These are phyloP conservation scores for Thalassaphorura encarpata DNA, from an alignment of 1,140 invertebrate genomes.

Conservation along the genomic window DNA sequence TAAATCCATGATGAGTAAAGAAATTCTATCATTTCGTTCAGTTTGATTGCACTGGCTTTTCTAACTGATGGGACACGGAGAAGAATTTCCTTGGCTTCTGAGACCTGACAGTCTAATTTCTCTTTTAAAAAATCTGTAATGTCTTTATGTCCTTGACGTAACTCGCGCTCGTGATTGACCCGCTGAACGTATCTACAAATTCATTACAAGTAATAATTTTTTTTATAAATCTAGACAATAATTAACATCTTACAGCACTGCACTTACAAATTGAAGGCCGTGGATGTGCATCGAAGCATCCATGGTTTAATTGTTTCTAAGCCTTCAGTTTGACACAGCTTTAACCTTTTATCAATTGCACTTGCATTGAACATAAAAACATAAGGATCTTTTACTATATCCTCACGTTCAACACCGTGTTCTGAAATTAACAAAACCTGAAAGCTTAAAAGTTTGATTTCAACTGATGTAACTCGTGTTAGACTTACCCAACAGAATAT, in stretches of 20 bases:
- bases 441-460: background rate
- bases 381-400: conserved; percentile 44
- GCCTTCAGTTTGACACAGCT: conserved; percentile 38
- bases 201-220: too few relatives aligned
- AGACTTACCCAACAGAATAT: background rate
- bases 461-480: background rate
- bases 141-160: background rate
- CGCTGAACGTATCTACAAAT: background rate
- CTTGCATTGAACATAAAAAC: conserved; percentile 40
- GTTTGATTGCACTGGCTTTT: conserved; percentile 41
- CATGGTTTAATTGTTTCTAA: conserved; percentile 45
- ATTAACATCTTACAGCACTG: too few relatives aligned
- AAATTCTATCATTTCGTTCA: conserved; percentile 44
- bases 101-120: background rate
- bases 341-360: conserved; percentile 38
- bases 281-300: conserved; percentile 45
- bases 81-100: conserved; percentile 35
- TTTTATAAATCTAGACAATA: too few relatives aligned
- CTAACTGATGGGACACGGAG: conserved; percentile 40
- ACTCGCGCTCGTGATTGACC: background rate
- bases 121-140: conserved; percentile 3
- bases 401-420: conserved; percentile 38
- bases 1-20: conserved; percentile 41
- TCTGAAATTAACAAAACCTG: conserved; percentile 19
- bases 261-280: too few relatives aligned